Conservation (phyloP, 37 sponge, comb jelly and placozoan genomes). For the Ianthella basta region DNA sequence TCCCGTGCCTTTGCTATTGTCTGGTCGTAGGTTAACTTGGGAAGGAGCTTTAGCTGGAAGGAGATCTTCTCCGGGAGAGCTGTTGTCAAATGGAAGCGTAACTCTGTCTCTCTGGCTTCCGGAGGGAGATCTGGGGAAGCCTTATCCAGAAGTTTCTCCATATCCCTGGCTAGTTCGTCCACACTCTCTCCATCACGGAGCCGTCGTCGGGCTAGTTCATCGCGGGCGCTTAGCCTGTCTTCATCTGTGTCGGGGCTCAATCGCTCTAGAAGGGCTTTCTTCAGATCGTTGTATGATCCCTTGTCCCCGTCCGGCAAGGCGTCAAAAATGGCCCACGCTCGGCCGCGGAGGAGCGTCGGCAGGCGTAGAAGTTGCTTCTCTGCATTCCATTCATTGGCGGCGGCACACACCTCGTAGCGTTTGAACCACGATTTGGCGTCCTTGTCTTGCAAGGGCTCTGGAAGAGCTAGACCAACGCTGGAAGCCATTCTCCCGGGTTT, state of each 20-base stretch:
- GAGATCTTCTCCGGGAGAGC: not conserved
- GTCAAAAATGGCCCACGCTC: constrained; percentile 18
- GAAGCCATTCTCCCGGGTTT: constrained; percentile 25
- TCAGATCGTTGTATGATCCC: not conserved
- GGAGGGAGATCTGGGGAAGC: not conserved
- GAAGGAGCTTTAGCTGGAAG: constrained; percentile 1
- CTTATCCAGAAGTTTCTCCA: constrained; percentile 6
- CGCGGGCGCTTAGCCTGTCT: constrained; percentile 8
- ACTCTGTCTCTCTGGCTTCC: not conserved
- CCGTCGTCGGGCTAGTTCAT: not conserved
- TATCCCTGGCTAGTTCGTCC: constrained; percentile 14
- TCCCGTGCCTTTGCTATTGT: constrained; percentile 6
- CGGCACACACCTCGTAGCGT: constrained; percentile 11
- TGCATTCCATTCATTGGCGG: constrained; percentile 7
- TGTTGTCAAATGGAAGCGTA: not conserved
- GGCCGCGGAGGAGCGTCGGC: constrained; percentile 14
- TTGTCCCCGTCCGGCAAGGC: not conserved
- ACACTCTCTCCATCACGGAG: constrained; percentile 17
- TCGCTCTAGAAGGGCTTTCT: not conserved
- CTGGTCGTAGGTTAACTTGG: not conserved
- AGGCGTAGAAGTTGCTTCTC: not conserved
- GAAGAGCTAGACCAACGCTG: not conserved
- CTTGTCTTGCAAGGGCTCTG: not conserved
- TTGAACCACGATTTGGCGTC: constrained; percentile 22
- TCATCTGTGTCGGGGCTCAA: constrained; percentile 23